Base-by-base conservation (phyloP, 2,888 invertebrate genomes). In the Muscina levida region DNA sequence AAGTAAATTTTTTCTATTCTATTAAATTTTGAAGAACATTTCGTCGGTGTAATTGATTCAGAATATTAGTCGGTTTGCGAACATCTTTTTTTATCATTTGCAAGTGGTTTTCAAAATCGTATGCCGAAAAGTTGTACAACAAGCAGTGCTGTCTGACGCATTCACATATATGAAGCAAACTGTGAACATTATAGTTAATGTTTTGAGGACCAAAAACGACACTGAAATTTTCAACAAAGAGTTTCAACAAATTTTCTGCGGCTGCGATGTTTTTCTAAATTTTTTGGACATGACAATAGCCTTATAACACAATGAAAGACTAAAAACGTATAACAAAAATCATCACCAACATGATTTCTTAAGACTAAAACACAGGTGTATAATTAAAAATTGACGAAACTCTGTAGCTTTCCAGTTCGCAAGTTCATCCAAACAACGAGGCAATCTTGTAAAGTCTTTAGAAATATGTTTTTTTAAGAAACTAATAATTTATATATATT, bases 61-160 rank as follows among this genome's bases (percentile, higher is more conserved):
- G 6, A 10, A 67, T 74, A 22, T 19, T 0, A 37, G 46, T 74
- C 1, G 72, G 72, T n/a, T 77, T 77, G 24, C 67, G 56, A n/a
- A 77, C 67, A 57, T 79, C 15, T 70, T 72, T 83, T 75, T 83
- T 79, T 15, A 82, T 56, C 11, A 75, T 56, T 67, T 83, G 82
- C 72, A 82, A 73, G 1, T 78, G 65, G 48, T 83, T 83, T 79
- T 75, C 80, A 57, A 80, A 82, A 11, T 68, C 53, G 39, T 82
- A 82, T 56, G 82, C 72, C 0, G 79, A 74, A 26, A 81, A 82
- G n/a, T 19, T 73, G 5, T 72, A 78, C 19, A 83, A 10, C 62
- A 71, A 62, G 1, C 78, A 74, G 10, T 75, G 44, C 17, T 80
- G 66, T 13, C 59, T 67, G 67, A 77, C 75, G 48, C 77, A 71